Evolutionary conservation across 2,113 vertebrate species (phyloP).

Genomic region (Pteronura brasiliensis): DNA sequence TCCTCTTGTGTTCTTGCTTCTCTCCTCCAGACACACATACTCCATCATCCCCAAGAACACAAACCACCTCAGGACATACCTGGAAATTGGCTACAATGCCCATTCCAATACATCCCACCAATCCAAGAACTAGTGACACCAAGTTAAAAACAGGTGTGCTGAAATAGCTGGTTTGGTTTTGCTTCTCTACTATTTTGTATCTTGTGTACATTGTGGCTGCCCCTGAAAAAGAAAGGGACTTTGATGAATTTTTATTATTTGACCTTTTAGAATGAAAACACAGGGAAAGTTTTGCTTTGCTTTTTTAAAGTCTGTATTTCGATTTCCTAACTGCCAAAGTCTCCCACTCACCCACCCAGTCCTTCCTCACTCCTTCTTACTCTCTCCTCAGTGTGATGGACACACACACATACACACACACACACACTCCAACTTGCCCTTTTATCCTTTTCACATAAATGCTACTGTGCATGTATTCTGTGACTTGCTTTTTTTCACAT

Average conservation of each 20-base stretch:
- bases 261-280: background rate
- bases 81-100: conserved; percentile 95
- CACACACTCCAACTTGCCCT: background rate
- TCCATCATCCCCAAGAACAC: background rate
- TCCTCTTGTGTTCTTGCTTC: background rate
- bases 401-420: background rate
- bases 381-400: background rate
- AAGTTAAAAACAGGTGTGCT: conserved; percentile 82
- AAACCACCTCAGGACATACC: conserved; percentile 79
- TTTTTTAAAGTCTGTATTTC: background rate
- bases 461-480: background rate
- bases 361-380: background rate
- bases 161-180: conserved; percentile 76
- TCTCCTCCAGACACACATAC: background rate
- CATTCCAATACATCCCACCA: conserved; percentile 91
- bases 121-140: conserved; percentile 82
- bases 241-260: background rate
- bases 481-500: background rate
- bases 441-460: background rate
- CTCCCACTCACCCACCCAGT: background rate
- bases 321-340: background rate
- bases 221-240: conserved; percentile 81
- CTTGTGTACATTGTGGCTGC: conserved; percentile 89
- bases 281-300: background rate
- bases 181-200: conserved; percentile 91